Conservation (phyloP, 1,140 invertebrate genomes). For the Panagrolaimus sp. region DNA sequence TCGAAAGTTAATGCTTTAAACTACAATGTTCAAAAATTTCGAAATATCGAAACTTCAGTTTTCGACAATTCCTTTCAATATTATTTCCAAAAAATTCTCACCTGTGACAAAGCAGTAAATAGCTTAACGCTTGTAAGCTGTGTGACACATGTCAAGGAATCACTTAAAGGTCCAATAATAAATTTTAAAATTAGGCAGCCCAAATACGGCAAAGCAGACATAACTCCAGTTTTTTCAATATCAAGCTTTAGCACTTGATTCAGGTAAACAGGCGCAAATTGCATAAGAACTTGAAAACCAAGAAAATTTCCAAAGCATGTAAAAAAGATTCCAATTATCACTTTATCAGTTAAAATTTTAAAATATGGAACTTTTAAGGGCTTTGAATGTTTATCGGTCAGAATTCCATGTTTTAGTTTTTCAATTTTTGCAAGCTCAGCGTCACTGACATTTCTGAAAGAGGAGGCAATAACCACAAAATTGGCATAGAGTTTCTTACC, state of each 20-base stretch:
- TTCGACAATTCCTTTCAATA: too few relatives aligned
- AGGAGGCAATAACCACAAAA: conserved; percentile 12
- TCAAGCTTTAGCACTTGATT: conserved; percentile 45
- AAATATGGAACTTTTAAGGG: conserved; percentile 27
- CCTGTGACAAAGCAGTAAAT: conserved; percentile 7
- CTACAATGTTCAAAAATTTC: too few relatives aligned
- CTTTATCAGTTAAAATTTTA: conserved; percentile 32
- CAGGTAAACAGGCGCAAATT: conserved; percentile 40
- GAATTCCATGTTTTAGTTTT: neutral
- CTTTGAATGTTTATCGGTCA: neutral
- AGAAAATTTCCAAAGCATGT: conserved; percentile 33
- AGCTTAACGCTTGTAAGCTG: neutral
- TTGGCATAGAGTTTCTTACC: neutral
- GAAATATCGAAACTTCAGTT: too few relatives aligned
- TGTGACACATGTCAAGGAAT: conserved; percentile 28
- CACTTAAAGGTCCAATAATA: conserved; percentile 45
- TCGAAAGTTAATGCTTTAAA: too few relatives aligned
- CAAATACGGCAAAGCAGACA: conserved; percentile 48
- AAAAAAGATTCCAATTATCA: conserved; percentile 33
- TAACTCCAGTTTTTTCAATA: conserved; percentile 38
- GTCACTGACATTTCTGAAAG: neutral
- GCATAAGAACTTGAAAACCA: conserved; percentile 39
- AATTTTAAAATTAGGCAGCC: conserved; percentile 40
- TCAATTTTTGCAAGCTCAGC: conserved; percentile 16
- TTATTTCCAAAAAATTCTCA: neutral